Conservation (phyloP, 2,113 vertebrate species). For the Mormoops blainvillei region DNA sequence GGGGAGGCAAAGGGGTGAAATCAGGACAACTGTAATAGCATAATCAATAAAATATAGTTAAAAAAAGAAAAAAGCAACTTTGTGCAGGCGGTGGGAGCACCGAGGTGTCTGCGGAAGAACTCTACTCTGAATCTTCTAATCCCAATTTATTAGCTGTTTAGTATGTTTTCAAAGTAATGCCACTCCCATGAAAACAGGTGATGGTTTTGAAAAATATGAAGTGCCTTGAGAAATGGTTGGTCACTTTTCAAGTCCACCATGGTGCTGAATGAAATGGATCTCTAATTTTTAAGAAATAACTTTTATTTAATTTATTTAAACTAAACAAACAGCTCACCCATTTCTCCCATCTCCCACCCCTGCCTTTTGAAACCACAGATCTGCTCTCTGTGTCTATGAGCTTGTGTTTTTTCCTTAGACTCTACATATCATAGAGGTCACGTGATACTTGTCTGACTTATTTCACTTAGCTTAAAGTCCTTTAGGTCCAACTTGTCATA, state of each 20-base stretch:
- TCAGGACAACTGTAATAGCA: no score
- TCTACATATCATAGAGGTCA: neutral
- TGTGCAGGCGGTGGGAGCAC: neutral
- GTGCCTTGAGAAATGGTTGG: neutral
- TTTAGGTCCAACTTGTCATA: neutral
- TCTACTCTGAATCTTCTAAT: neutral
- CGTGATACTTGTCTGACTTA: neutral
- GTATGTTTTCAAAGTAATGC: neutral
- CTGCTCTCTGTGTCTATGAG: neutral
- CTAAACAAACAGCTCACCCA: neutral
- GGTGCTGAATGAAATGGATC: neutral
- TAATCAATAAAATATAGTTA: no score
- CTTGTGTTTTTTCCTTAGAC: neutral
- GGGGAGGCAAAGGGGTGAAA: no score
- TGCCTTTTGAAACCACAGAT: neutral
- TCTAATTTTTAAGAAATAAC: neutral
- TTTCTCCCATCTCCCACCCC: neutral
- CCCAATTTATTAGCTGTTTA: neutral
- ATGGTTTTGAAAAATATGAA: neutral
- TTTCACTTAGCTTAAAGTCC: neutral
- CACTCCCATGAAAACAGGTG: neutral
- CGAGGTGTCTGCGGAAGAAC: neutral
- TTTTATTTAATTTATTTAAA: neutral
- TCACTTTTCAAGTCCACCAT: neutral
- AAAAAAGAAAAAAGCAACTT: neutral